Conservation (phyloP, 2,113 vertebrate genomes). For the Chloropsis hardwickii region DNA sequence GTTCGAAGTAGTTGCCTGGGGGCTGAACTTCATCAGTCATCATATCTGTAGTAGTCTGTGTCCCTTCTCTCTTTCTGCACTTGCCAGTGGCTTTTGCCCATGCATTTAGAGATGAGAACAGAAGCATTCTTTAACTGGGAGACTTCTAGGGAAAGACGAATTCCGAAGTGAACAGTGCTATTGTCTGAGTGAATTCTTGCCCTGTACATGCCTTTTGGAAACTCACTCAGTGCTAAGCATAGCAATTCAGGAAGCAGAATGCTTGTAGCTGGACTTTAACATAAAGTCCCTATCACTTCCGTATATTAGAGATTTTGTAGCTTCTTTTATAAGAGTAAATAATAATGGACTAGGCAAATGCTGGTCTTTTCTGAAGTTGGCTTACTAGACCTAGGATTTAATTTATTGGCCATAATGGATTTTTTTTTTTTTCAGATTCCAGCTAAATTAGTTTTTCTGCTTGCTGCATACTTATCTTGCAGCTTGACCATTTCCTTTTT, state of each 20-base stretch:
- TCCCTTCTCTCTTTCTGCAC: not conserved
- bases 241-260: not conserved
- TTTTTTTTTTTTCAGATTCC: not conserved
- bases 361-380: not conserved
- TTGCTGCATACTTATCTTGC: not conserved
- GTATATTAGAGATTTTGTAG: not conserved
- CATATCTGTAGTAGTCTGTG: not conserved
- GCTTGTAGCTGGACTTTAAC: not conserved
- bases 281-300: not conserved
- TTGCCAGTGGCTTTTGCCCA: not conserved
- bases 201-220: not conserved
- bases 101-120: not conserved
- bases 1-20: not conserved
- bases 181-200: constrained; percentile 9
- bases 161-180: not conserved
- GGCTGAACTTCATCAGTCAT: not conserved
- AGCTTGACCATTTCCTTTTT: not conserved
- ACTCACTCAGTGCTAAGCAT: not conserved
- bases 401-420: not conserved
- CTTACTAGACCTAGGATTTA: not conserved
- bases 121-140: not conserved
- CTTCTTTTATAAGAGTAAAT: not conserved
- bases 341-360: not conserved
- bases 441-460: not conserved
- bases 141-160: not conserved